Base-by-base conservation (phyloP, 1,140 invertebrate species). In the Musca vetustissima region DNA sequence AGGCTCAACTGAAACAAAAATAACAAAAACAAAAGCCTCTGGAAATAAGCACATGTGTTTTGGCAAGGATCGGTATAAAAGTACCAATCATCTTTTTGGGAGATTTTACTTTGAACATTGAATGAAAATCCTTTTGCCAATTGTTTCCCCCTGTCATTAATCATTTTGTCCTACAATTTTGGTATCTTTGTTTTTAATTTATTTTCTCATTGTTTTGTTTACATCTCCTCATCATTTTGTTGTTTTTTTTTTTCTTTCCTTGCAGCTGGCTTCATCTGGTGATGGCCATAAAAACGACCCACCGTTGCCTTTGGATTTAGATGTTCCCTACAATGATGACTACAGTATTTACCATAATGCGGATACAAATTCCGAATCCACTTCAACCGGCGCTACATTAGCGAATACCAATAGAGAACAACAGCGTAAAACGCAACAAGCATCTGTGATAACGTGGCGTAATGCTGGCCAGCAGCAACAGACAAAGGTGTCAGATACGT, bases 241-340 rank as follows among this genome's bases (percentile, higher is more conserved):
- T n/a, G n/a, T 81, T 59, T 28, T 25, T 70, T 48, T 32, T 69
- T 47, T 25, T 57, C 66, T 69, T 64, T 22, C 43, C 17, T 28
- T 47, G 7, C 64, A 70, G 69, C 52, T 69, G 61, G 50, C 50
- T 36, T 49, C 68, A 59, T 59, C 68, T 47, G 64, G 49, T 22
- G 64, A 67, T 61, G 69, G 66, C 53, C 85, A 87, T 72, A 84
- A 85, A 72, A 85, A 84, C 70, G 86, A 88, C 84, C 87, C 87
- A 67, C 86, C 86, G 75, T 75, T 87, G 79, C 87, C 87, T 71
- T 82, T 87, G 81, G 87, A 88, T 78, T 83, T 88, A 79, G 86
- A 87, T 75, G 84, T 87, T 69, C 86, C 87, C 66, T 88, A 88
- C 73, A 87, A 87, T 68, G 86, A 86, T 78, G 87, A 87, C 71